These are phyloP conservation scores for Peribatodes rhomboidaria DNA, from an alignment of 2,888 invertebrate genomes.

Conservation along the genomic window DNA sequence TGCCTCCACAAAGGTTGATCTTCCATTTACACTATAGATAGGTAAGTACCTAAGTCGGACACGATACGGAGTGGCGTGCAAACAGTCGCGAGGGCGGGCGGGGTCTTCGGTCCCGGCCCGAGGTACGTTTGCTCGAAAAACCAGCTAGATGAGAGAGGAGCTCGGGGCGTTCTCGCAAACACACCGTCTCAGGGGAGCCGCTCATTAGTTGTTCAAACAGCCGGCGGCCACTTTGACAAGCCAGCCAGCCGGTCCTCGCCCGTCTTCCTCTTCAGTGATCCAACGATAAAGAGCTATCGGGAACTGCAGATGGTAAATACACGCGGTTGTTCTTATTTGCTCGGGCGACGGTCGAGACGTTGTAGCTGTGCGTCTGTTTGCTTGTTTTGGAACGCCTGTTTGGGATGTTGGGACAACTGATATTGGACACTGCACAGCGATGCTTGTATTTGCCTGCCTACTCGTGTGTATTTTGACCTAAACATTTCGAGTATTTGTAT, in stretches of 20 bases:
- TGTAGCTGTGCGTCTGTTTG: slow-evolving; percentile 36
- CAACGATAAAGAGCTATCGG: slow-evolving; percentile 74
- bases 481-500: too few species aligned
- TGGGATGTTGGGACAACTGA: slow-evolving; percentile 12
- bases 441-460: slow-evolving; percentile 5
- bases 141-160: slow-evolving; percentile 54
- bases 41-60: slow-evolving; percentile 60
- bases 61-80: slow-evolving; percentile 70
- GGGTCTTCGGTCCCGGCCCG: slow-evolving; percentile 58
- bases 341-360: slow-evolving; percentile 52
- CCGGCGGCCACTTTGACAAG: slow-evolving; percentile 85
- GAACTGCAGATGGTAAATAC: slow-evolving; percentile 69
- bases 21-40: slow-evolving; percentile 50
- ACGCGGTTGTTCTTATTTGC: slow-evolving; percentile 68
- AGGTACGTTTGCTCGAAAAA: slow-evolving; percentile 70
- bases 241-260: slow-evolving; percentile 62
- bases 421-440: slow-evolving; percentile 2
- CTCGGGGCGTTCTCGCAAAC: slow-evolving; percentile 77
- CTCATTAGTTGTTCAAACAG: slow-evolving; percentile 86
- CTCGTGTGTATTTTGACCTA: neutral
- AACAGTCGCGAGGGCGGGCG: slow-evolving; percentile 58
- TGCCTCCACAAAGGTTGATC: slow-evolving; percentile 25
- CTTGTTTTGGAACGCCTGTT: slow-evolving; percentile 32
- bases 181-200: slow-evolving; percentile 81
- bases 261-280: slow-evolving; percentile 79